Conservation (phyloP, 2,888 invertebrate genomes). For the Lycophotia porphyrea region DNA sequence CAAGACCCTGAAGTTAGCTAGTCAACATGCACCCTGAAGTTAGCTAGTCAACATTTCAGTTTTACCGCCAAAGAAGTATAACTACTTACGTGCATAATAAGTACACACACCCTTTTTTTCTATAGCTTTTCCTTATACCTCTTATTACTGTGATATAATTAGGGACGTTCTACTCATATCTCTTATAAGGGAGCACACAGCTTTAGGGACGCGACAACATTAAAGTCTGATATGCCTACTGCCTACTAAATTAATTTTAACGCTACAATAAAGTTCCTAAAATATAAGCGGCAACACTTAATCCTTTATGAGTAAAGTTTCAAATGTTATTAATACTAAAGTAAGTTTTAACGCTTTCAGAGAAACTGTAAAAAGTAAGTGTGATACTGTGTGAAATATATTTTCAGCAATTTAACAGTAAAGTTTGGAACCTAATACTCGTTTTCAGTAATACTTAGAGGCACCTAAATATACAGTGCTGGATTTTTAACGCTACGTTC, state of each 20-base stretch:
- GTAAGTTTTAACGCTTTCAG: slow-evolving; percentile 52
- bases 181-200: slow-evolving; percentile 18
- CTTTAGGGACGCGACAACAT: slow-evolving; percentile 26
- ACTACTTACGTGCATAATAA: too few species aligned
- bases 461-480: neutral
- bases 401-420: slow-evolving; percentile 23
- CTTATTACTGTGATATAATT: slow-evolving; percentile 14
- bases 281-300: slow-evolving; percentile 58
- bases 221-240: slow-evolving; percentile 39
- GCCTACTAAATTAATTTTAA: slow-evolving; percentile 60
- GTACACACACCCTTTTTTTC: too few species aligned
- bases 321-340: slow-evolving; percentile 61
- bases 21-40: too few species aligned
- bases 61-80: too few species aligned
- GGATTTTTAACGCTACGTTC: neutral
- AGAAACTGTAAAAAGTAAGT: slow-evolving; percentile 59
- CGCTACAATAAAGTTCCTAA: slow-evolving; percentile 50
- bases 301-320: slow-evolving; percentile 60
- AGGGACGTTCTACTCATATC: neutral
- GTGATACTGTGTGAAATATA: slow-evolving; percentile 35
- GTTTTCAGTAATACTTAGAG: neutral
- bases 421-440: neutral
- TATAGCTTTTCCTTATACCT: neutral
- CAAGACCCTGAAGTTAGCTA: too few species aligned
- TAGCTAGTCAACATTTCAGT: too few species aligned